A percentile compares a stretch with the other conserved stretches of the same genome.
Evolutionary conservation across 2,797 vertebrate species (phyloP).

Genomic region (Mormyrops boulengeri): DNA sequence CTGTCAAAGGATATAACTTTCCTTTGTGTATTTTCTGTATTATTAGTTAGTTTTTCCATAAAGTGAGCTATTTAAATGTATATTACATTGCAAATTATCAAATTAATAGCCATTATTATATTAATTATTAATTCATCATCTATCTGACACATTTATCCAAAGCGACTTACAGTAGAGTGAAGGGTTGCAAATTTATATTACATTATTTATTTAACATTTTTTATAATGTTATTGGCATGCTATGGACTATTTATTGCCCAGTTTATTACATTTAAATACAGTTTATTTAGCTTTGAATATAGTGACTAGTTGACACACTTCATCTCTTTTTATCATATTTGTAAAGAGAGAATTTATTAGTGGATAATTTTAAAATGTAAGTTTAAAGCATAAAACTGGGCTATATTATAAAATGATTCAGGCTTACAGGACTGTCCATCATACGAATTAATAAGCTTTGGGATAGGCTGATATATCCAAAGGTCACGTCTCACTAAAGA

Average conservation of each 20-base stretch:
- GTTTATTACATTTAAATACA: neutral
- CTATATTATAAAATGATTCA: constrained; percentile 5
- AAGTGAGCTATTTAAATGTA: neutral
- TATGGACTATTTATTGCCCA: neutral
- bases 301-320: neutral
- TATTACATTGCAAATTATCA: neutral
- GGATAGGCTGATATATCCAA: neutral
- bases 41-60: neutral
- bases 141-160: neutral
- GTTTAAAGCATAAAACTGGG: neutral
- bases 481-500: neutral
- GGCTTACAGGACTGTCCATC: neutral
- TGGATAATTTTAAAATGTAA: neutral
- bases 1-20: neutral
- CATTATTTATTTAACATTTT: neutral
- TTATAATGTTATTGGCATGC: neutral
- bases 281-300: neutral
- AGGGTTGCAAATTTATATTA: neutral
- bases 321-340: neutral
- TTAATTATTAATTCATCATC: neutral
- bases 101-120: neutral
- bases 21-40: neutral
- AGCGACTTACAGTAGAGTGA: neutral
- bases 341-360: neutral
- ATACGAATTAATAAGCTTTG: neutral